A percentile compares a stretch with the other conserved stretches of the same genome.
Evolutionary conservation across 2,888 invertebrate species (phyloP).

Genomic region (Anodontia alba): DNA sequence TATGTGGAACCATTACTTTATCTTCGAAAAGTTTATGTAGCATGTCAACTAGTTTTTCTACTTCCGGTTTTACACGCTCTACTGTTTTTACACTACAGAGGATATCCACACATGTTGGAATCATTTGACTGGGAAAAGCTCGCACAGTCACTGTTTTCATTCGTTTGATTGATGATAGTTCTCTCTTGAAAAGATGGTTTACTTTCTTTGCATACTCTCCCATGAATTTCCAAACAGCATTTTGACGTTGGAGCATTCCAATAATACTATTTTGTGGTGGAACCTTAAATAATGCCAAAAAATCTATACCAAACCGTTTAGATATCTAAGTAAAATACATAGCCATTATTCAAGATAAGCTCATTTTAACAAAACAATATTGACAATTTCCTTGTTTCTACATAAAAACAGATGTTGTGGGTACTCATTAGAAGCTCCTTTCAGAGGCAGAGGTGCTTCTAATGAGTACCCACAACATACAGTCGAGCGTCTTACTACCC

Average conservation of each 20-base stretch:
- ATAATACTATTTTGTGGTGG: conserved; percentile 44
- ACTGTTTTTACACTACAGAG: conserved; percentile 48
- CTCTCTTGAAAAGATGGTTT: conserved; percentile 45
- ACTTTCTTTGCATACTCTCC: conserved; percentile 59
- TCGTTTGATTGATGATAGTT: conserved; percentile 31
- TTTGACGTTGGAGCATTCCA: conserved; percentile 50
- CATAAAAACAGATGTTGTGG: no score
- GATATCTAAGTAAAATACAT: no score
- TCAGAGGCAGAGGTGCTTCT: no score
- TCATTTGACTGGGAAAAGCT: conserved; percentile 38
- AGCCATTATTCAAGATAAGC: no score
- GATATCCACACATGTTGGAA: conserved; percentile 46
- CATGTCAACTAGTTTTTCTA: conserved; percentile 51
- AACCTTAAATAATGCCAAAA: conserved; percentile 2
- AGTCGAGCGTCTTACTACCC: no score
- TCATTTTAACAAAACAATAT: no score
- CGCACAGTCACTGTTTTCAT: conserved; percentile 50
- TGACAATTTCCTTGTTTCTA: no score
- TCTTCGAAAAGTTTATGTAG: conserved; percentile 51
- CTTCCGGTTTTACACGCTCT: conserved; percentile 42
- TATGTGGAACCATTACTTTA: conserved; percentile 30
- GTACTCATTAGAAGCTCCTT: no score
- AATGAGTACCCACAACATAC: no score
- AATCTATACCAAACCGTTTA: no score
- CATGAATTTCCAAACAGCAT: conserved; percentile 55